These are phyloP conservation scores for Bombycilla garrulus DNA, from an alignment of 2,113 vertebrate species.

Conservation along the genomic window DNA sequence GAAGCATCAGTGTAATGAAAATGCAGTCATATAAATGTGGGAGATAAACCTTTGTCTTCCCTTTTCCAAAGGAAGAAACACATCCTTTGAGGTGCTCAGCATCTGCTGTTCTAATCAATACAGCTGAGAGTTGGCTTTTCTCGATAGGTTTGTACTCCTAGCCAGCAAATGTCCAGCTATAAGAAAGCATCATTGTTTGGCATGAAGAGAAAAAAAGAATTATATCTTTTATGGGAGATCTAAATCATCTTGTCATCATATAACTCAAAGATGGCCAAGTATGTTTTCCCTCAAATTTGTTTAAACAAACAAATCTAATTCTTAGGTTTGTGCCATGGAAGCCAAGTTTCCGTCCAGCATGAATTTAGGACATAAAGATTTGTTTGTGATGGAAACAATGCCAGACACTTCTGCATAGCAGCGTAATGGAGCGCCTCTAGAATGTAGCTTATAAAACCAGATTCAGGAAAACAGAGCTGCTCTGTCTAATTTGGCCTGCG, in stretches of 20 bases:
- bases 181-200: constrained; percentile 51
- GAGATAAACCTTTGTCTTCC: not conserved
- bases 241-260: constrained; percentile 67
- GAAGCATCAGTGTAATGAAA: not conserved
- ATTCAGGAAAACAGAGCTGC: constrained; percentile 57
- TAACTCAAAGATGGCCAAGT: constrained; percentile 56
- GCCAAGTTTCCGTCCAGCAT: constrained; percentile 56
- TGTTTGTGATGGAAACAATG: constrained; percentile 68
- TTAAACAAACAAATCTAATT: constrained; percentile 71
- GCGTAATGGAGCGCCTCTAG: constrained; percentile 7
- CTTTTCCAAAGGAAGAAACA: constrained; percentile 7
- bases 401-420: constrained; percentile 61
- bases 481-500: constrained; percentile 40
- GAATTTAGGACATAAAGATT: constrained; percentile 66
- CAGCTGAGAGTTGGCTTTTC: constrained; percentile 6
- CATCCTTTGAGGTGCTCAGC: constrained; percentile 30
- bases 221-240: constrained; percentile 57
- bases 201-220: constrained; percentile 9
- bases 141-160: constrained; percentile 6
- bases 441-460: constrained; percentile 58
- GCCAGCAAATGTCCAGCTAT: constrained; percentile 31
- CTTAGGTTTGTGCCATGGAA: constrained; percentile 45
- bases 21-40: not conserved
- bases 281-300: constrained; percentile 63
- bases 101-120: constrained; percentile 46